Conservation (phyloP, 2,797 vertebrate genomes). For the Cyclura pinguis region DNA sequence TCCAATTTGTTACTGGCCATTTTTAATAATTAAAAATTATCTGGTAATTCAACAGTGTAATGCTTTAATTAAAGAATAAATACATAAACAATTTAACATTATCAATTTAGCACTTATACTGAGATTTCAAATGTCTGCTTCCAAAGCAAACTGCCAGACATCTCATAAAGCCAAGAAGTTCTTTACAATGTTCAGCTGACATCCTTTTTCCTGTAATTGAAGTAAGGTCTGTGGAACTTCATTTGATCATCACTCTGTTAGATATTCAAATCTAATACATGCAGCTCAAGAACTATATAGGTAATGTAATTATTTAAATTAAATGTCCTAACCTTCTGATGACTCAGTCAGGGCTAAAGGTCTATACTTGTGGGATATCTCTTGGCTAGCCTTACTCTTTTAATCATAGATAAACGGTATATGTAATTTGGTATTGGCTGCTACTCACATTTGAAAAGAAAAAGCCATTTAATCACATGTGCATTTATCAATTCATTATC, state of each 20-base stretch:
- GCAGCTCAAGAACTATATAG: not conserved
- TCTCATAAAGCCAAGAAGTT: not conserved
- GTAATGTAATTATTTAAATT: constrained; percentile 6
- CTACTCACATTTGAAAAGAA: not conserved
- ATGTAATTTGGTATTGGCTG: not conserved
- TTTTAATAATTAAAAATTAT: too few species aligned
- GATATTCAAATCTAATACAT: not conserved
- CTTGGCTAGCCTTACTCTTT: not conserved
- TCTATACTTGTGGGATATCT: not conserved
- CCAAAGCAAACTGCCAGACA: not conserved
- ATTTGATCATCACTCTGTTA: too few species aligned
- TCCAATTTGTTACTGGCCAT: too few species aligned
- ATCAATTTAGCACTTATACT: too few species aligned
- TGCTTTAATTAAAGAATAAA: too few species aligned
- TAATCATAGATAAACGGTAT: constrained; percentile 5
- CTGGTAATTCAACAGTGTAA: too few species aligned
- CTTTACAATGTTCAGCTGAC: not conserved
- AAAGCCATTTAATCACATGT: constrained; percentile 3
- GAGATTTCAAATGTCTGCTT: not conserved
- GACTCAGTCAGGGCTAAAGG: not conserved
- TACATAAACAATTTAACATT: too few species aligned
- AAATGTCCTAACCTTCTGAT: not conserved
- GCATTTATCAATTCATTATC: constrained; percentile 4
- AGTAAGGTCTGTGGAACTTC: not conserved
- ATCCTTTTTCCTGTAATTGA: not conserved